Base-by-base conservation (phyloP, 1,140 invertebrate species). In the Aphelenchoides avenae region DNA sequence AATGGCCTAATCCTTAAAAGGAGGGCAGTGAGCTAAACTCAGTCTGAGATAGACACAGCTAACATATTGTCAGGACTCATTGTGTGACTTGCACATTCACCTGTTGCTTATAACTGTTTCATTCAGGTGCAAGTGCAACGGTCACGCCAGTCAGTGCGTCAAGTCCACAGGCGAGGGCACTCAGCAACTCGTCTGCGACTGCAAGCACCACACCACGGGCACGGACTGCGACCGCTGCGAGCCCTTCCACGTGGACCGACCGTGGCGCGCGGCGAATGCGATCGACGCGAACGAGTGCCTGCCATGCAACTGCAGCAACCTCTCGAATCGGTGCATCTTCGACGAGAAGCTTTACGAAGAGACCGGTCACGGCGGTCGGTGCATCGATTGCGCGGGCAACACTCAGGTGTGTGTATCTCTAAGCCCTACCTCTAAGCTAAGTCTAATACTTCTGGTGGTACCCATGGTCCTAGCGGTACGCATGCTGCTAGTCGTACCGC, bases 81-180 rank as follows among this genome's bases (percentile, higher is more conserved):
- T n/a, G n/a, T n/a, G n/a, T n/a, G n/a, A n/a, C n/a, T n/a, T n/a
- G n/a, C n/a, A n/a, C n/a, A n/a, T n/a, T n/a, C n/a, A n/a, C n/a
- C n/a, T n/a, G n/a, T n/a, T n/a, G n/a, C n/a, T n/a, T n/a, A n/a
- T n/a, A n/a, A n/a, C n/a, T n/a, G n/a, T n/a, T n/a, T n/a, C n/a
- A n/a, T n/a, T n/a, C n/a, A n/a, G 85, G 64, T 97, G 93, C 78
- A 92, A 95, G 78, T 98, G 93, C 79, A 96, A 97, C 72, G 93
- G 93, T 0, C 93, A 97, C 77, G 91, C 92, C 3, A 87, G 86
- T 13, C 84, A 88, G 68, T 97, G 93, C 76, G 84, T 89, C 5
- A 75, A 81, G 20, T 84, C 83, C 29, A 83, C 82, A 0, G 82
- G 37, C 9, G 42, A 36, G 13, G 34, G 13, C 13, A 36, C 34